Evolutionary conservation across 2,113 vertebrate genomes (phyloP).

Genomic region (Dinomys branickii): DNA sequence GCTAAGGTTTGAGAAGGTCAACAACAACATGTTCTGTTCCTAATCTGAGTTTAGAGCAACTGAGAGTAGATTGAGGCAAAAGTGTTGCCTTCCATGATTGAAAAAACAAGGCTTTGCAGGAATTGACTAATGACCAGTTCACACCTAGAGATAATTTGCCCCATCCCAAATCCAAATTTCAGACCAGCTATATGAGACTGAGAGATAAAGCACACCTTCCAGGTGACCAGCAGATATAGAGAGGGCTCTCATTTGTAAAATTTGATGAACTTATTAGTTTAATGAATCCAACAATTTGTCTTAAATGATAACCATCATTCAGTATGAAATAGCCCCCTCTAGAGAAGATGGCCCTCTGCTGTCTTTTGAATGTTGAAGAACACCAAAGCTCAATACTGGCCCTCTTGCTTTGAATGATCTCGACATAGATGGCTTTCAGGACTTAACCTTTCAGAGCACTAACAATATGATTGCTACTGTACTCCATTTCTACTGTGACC

Average conservation of each 20-base stretch:
- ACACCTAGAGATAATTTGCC: not conserved
- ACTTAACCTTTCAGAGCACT: not conserved
- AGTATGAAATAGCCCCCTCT: not conserved
- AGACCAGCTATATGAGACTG: not conserved
- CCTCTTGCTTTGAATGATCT: not conserved
- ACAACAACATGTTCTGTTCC: not conserved
- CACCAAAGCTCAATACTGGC: not conserved
- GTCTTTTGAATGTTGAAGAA: not conserved
- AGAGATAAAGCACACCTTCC: not conserved
- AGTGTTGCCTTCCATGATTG: not conserved
- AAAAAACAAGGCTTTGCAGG: not conserved
- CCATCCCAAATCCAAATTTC: not conserved
- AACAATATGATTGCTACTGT: not conserved
- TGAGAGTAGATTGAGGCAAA: slow-evolving; percentile 1
- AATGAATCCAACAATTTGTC: not conserved
- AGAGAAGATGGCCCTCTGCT: not conserved
- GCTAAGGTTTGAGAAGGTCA: not conserved
- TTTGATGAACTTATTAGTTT: not conserved
- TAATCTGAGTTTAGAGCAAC: not conserved
- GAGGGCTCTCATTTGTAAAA: not conserved
- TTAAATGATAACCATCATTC: not conserved
- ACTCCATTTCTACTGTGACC: not conserved
- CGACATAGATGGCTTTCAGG: not conserved
- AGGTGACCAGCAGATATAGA: not conserved
- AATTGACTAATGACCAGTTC: not conserved